Evolutionary conservation across 1,140 invertebrate genomes (phyloP), one percentile per base, ranked within the genome.

Genomic region (Drosophila rufa): DNA sequence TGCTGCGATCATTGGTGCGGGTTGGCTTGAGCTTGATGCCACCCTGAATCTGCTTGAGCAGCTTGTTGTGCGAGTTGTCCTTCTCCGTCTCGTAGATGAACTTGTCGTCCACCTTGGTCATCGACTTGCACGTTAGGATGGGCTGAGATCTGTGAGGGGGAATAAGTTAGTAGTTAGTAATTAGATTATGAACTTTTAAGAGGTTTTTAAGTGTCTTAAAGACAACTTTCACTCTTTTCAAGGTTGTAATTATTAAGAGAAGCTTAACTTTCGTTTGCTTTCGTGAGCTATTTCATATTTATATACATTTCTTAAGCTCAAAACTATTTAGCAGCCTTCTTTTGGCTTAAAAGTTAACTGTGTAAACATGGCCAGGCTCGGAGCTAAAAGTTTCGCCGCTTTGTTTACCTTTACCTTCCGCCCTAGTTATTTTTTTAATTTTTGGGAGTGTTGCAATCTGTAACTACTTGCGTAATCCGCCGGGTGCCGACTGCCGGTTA

Each of bases 51-150:
- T 98, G 96, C 92, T 96, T 95, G 2, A 98, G 94, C 46, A 98
- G 94, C 75, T 96, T 95, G 92, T 98, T 97, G 93, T 97, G 96
- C 62, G 96, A 95, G 82, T 96, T 97, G 50, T 94, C 94, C 92
- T 97, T 97, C 93, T 98, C 97, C 14, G 97, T 97, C 89, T 98
- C 97, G 93, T 97, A 98, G 50, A 98, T 95, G 92, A 98, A 98
- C 94, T 98, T 95, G 60, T 94, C 94, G 80, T 96, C 96, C 58
- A 95, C 95, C 89, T 95, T 95, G 22, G 96, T 95, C 75, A 96
- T 94, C 12, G 95, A 92, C 71, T 94, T 93, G 91, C 92, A 93
- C 46, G 94, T 94, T 47, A 95, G 93, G 36, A 95, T 94, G 30
- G 95, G 95, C 77, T 93, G 94, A 78, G 94, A 95, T 91, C 94